Percentiles rank a stretch among this genome's conserved stretches.
Conservation (phyloP, 2,888 invertebrate genomes). For the Pinctada fucata region DNA sequence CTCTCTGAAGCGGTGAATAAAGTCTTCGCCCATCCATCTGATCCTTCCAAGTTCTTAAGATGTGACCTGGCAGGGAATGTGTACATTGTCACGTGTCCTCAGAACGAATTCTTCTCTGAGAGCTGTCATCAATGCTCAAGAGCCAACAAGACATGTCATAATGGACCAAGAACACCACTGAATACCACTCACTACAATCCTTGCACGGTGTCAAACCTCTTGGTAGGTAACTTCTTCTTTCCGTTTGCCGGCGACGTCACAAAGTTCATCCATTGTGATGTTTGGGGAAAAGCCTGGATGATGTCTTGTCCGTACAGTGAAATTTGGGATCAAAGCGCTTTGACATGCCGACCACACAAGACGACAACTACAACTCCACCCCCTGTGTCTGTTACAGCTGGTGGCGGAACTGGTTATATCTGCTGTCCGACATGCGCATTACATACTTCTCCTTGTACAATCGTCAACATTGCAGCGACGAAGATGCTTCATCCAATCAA, state of each 20-base stretch:
- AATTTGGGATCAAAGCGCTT: conserved; percentile 54
- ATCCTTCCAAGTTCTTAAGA: conserved; percentile 52
- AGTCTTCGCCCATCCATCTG: conserved; percentile 59
- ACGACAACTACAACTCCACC: conserved; percentile 26
- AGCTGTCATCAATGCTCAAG: conserved; percentile 50
- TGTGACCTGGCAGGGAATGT: conserved; percentile 54
- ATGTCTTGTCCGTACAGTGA: conserved; percentile 47
- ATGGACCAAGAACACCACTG: conserved; percentile 15
- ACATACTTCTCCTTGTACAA: conserved; percentile 46
- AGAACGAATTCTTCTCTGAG: conserved; percentile 43
- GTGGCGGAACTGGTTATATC: conserved; percentile 16
- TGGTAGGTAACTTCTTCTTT: conserved; percentile 52
- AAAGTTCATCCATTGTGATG: conserved; percentile 61
- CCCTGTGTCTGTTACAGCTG: background rate
- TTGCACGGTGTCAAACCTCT: conserved; percentile 47
- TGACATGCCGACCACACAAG: conserved; percentile 47
- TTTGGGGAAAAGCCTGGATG: conserved; percentile 59
- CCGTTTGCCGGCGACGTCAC: conserved; percentile 41
- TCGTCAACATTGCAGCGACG: conserved; percentile 34
- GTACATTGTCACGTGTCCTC: conserved; percentile 57
- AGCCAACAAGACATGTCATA: conserved; percentile 10
- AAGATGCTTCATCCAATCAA: conserved; percentile 47
- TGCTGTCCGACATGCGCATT: conserved; percentile 22
- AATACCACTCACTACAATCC: conserved; percentile 39
- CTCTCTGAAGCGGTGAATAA: conserved; percentile 41